Conservation (phyloP, 2,888 invertebrate genomes). For the Antheraea yamamai region DNA sequence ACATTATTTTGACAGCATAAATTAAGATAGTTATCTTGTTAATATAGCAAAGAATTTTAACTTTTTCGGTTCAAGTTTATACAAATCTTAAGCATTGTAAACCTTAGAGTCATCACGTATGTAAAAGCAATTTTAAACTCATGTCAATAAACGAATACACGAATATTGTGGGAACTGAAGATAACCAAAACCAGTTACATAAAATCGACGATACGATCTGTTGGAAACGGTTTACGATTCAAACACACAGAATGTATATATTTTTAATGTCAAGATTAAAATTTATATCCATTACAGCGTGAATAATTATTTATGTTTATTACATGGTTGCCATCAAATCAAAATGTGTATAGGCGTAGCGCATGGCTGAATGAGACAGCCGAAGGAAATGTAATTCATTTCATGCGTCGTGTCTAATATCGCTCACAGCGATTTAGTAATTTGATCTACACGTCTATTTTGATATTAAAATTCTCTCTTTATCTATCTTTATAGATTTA, state of each 20-base stretch:
- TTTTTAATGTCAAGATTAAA: constrained; percentile 26
- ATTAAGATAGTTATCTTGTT: not conserved
- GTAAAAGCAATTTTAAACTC: constrained; percentile 44
- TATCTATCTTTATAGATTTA: constrained; percentile 12
- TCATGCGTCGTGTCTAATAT: constrained; percentile 60
- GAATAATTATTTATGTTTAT: constrained; percentile 49
- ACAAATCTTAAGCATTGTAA: constrained; percentile 32
- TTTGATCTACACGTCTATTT: constrained; percentile 64
- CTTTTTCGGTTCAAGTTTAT: constrained; percentile 27
- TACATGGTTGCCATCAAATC: constrained; percentile 38
- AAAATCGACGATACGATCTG: constrained; percentile 36
- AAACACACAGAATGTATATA: constrained; percentile 28
- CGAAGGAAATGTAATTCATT: constrained; percentile 62
- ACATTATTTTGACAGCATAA: not conserved
- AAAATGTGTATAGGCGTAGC: constrained; percentile 37
- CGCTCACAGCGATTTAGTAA: constrained; percentile 59
- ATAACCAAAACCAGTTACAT: constrained; percentile 37
- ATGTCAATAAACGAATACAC: constrained; percentile 36
- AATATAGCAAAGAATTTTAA: not conserved
- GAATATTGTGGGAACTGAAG: constrained; percentile 43
- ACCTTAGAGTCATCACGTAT: constrained; percentile 29
- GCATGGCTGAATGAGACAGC: constrained; percentile 51
- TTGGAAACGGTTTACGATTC: constrained; percentile 37
- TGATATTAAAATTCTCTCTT: constrained; percentile 57
- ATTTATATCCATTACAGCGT: constrained; percentile 28